phyloP scores from a whole-genome alignment of 2,888 invertebrate genomes.

The Erynnis tages region DNA sequence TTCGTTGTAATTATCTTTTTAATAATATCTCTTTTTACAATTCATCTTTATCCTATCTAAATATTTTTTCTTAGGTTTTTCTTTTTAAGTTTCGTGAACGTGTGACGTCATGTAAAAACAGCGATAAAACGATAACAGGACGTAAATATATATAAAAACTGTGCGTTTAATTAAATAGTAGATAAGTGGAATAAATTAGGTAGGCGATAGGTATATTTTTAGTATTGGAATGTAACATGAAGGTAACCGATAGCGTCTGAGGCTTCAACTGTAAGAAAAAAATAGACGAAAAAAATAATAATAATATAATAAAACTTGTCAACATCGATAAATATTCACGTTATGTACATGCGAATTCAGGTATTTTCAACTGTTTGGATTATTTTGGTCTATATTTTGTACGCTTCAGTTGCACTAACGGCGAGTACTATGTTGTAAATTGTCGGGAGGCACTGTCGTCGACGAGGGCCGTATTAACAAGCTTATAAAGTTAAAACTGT shows the following conservation, averaged over 20 bases:
- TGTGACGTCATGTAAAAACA: conserved; percentile 39
- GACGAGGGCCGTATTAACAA: conserved; percentile 16
- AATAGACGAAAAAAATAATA: conserved; percentile 42
- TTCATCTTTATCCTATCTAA: conserved; percentile 62
- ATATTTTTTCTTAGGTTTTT: conserved; percentile 49
- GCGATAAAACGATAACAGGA: conserved; percentile 49
- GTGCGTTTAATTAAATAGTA: conserved; percentile 43
- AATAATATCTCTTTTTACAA: conserved; percentile 45
- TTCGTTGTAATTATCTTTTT: conserved; percentile 65
- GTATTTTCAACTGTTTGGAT: conserved; percentile 55
- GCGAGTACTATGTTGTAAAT: conserved; percentile 49
- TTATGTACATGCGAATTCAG: conserved; percentile 56
- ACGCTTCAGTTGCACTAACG: conserved; percentile 72
- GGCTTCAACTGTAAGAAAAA: conserved; percentile 58
- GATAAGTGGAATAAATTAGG: conserved; percentile 14
- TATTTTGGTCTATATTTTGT: conserved; percentile 78
- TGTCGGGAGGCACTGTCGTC: conserved; percentile 53
- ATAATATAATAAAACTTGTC: conserved; percentile 41
- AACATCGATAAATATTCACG: conserved; percentile 63
- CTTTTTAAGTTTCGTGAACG: conserved; percentile 44
- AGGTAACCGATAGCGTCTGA: conserved; percentile 69
- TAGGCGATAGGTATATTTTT: conserved; percentile 29
- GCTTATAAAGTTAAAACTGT: too few species aligned
- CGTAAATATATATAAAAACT: conserved; percentile 48
- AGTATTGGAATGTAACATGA: conserved; percentile 64